phyloP scores from a whole-genome alignment of 1,140 invertebrate genomes.

The Diuraphis noxia region DNA sequence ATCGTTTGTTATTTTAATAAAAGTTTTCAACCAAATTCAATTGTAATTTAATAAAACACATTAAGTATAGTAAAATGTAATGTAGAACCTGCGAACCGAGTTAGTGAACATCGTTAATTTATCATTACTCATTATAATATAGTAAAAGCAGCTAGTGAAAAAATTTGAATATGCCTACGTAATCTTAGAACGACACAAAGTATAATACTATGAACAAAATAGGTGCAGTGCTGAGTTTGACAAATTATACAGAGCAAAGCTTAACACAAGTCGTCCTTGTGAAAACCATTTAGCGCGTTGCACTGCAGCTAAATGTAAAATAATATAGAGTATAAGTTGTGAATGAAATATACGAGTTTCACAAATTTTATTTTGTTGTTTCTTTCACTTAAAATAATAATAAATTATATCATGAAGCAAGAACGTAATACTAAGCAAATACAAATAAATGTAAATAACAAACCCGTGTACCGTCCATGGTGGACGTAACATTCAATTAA shows the following conservation, averaged over 20 bases:
- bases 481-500: neutral
- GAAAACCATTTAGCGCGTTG: neutral
- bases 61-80: neutral
- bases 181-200: neutral
- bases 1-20: neutral
- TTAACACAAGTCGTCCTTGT: constrained; percentile 31
- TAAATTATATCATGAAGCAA: neutral
- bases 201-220: constrained; percentile 26
- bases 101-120: neutral
- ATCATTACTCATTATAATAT: neutral
- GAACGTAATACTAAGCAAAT: neutral
- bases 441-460: constrained; percentile 12
- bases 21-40: neutral
- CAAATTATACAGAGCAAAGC: constrained; percentile 23
- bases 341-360: neutral
- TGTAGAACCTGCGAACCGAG: neutral
- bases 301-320: neutral
- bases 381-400: neutral
- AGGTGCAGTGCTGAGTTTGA: constrained; percentile 18
- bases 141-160: neutral
- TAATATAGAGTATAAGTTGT: neutral
- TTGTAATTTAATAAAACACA: neutral
- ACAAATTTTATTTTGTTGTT: neutral
- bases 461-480: too few species aligned
- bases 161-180: constrained; percentile 35